These are phyloP conservation scores for Diphyllodes magnificus DNA, from an alignment of 2,113 vertebrate genomes.

Conservation along the genomic window DNA sequence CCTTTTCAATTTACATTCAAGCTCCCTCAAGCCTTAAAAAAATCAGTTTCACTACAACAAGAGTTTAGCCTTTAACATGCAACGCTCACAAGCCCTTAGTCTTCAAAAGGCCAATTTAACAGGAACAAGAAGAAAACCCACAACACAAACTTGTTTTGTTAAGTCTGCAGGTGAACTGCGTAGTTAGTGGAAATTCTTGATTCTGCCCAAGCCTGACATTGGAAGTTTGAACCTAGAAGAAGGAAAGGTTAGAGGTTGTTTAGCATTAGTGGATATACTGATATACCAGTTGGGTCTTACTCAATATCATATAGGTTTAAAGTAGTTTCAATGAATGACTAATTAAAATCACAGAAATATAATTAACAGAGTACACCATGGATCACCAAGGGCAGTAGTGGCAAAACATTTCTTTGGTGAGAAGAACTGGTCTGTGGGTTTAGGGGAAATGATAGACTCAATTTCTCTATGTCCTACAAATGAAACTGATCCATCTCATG, in stretches of 20 bases:
- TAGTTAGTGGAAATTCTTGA: neutral
- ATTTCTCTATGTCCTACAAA: neutral
- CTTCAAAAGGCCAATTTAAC: slow-evolving; percentile 47
- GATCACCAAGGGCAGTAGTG: neutral
- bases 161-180: neutral
- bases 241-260: neutral
- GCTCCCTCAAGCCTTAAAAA: slow-evolving; percentile 26
- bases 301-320: neutral
- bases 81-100: slow-evolving; percentile 21
- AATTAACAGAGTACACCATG: neutral
- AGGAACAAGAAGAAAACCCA: neutral
- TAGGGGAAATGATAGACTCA: neutral
- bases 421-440: neutral
- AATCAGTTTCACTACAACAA: slow-evolving; percentile 17
- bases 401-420: neutral
- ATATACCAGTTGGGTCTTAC: neutral
- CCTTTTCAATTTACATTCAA: slow-evolving; percentile 43
- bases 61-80: slow-evolving; percentile 36
- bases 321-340: neutral
- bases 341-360: neutral
- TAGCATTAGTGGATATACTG: neutral
- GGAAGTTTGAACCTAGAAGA: neutral
- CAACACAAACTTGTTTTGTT: neutral
- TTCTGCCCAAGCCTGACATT: neutral
- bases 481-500: neutral